phyloP scores from a whole-genome alignment of 2,113 vertebrate species.

The Burhinus oedicnemus region DNA sequence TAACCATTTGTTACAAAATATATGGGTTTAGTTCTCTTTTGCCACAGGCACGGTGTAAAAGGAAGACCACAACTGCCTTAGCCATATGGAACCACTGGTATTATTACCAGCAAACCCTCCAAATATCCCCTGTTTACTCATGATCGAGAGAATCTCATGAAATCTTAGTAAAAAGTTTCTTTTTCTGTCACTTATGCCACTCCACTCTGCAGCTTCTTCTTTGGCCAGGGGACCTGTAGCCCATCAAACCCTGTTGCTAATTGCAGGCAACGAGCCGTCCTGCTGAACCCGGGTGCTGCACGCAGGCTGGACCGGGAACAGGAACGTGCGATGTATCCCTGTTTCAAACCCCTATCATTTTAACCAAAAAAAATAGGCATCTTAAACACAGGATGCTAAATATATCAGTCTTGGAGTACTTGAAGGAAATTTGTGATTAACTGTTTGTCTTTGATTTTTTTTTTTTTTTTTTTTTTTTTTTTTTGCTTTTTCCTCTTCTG shows the following conservation, averaged over 20 bases:
- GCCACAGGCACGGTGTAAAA: not conserved
- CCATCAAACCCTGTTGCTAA: not conserved
- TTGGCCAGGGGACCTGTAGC: rapidly evolving
- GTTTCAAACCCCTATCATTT: not conserved
- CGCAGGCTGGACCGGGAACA: not conserved
- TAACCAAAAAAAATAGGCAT: not conserved
- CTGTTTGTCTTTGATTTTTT: not conserved
- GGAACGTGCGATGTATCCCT: rapidly evolving
- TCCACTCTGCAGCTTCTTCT: not conserved
- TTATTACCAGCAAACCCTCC: not conserved
- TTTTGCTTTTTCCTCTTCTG: not conserved
- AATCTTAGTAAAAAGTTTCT: not conserved
- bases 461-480: too few relatives aligned
- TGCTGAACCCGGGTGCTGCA: not conserved
- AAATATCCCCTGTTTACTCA: not conserved
- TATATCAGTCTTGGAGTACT: not conserved
- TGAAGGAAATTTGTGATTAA: not conserved
- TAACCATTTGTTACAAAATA: not conserved
- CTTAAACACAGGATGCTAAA: not conserved
- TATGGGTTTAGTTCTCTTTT: not conserved
- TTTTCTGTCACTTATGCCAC: not conserved
- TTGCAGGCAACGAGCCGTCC: rapidly evolving
- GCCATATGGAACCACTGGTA: not conserved
- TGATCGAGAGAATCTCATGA: not conserved
- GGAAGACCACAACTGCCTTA: not conserved